Conservation (phyloP, 2,797 vertebrate genomes). For the Smutsia temminckii region DNA sequence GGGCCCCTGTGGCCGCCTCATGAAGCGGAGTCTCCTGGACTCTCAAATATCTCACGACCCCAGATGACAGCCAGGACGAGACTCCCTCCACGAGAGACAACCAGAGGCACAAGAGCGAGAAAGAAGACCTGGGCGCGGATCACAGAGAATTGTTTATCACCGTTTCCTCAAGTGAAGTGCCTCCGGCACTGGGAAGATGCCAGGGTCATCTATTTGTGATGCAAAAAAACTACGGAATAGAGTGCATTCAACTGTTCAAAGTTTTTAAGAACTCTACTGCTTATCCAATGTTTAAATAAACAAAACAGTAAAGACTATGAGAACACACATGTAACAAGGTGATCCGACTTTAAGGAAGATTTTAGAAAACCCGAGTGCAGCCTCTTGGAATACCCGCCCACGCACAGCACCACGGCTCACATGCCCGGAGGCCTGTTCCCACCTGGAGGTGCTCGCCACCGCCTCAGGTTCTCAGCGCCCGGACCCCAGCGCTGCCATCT, state of each 20-base stretch:
- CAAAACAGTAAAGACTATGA: neutral
- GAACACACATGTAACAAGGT: fast-evolving
- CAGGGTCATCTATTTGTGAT: neutral
- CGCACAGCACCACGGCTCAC: fast-evolving
- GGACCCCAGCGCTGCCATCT: neutral
- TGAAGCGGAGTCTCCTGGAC: neutral
- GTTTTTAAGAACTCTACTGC: fast-evolving
- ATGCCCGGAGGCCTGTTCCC: fast-evolving
- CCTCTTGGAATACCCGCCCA: fast-evolving
- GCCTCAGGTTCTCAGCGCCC: fast-evolving
- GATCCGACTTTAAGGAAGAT: fast-evolving
- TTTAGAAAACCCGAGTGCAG: fast-evolving
- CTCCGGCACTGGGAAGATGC: fast-evolving
- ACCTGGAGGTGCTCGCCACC: fast-evolving
- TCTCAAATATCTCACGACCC: no score
- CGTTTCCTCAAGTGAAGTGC: no score
- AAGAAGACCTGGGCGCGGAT: neutral
- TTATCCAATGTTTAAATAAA: neutral
- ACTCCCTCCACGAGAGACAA: no score
- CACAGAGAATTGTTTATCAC: no score
- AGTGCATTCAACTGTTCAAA: fast-evolving
- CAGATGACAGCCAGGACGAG: fast-evolving
- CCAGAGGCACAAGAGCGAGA: neutral
- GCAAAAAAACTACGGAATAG: fast-evolving
- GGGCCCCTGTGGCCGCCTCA: fast-evolving